phyloP scores from a whole-genome alignment of 2,113 vertebrate genomes.

The Centropus bengalensis region DNA sequence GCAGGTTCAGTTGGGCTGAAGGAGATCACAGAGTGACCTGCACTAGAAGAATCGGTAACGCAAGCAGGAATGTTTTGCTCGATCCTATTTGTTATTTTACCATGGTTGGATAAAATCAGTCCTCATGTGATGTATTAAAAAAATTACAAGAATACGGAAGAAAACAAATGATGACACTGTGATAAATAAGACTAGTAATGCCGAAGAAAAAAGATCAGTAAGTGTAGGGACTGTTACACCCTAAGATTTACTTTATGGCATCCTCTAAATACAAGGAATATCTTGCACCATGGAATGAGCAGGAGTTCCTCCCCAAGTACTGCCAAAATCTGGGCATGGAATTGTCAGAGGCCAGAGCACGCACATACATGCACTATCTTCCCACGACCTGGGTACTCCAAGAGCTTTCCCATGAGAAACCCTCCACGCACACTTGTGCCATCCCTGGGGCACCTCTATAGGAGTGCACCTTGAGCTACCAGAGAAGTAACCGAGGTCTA shows the following conservation, averaged over 20 bases:
- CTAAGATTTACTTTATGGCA: neutral
- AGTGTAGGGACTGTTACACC: rapidly evolving
- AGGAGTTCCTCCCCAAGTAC: neutral
- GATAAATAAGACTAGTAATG: neutral
- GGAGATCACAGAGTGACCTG: neutral
- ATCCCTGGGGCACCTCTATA: neutral
- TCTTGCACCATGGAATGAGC: neutral
- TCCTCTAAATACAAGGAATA: neutral
- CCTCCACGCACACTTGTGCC: neutral
- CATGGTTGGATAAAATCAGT: neutral
- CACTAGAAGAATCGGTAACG: neutral
- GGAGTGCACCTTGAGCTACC: neutral
- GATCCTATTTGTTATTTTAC: neutral
- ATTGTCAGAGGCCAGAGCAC: neutral
- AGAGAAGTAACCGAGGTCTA: neutral
- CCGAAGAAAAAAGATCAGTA: neutral
- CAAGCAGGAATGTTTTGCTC: neutral
- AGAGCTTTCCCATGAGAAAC: neutral
- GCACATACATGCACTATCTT: neutral
- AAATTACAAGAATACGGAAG: neutral
- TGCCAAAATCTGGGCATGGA: neutral
- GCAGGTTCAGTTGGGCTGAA: neutral
- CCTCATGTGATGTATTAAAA: neutral
- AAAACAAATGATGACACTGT: neutral
- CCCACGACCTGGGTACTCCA: neutral